A percentile compares a stretch with the other conserved stretches of the same genome.
Evolutionary conservation across 2,797 vertebrate species (phyloP).

Genomic region (Florisuga fusca): DNA sequence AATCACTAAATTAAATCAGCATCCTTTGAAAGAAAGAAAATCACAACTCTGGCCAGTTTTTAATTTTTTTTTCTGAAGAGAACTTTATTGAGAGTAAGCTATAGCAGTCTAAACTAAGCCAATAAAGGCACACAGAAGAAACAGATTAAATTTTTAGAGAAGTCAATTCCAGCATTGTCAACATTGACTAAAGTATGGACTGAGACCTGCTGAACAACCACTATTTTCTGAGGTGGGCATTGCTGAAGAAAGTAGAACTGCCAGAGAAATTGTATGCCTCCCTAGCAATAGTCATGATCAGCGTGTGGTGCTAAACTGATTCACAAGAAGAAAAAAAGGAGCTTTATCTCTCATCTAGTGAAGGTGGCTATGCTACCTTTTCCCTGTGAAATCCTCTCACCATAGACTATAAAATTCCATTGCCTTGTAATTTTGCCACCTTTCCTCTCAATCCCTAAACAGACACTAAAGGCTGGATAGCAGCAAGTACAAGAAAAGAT

Average conservation of each 20-base stretch:
- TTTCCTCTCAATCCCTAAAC: not conserved
- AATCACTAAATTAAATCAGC: not conserved
- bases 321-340: not conserved
- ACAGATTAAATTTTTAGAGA: not conserved
- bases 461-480: not conserved
- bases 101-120: not conserved
- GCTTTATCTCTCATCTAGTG: not conserved
- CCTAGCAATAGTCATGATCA: accelerated
- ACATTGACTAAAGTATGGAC: not conserved
- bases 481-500: not conserved
- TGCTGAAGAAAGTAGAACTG: not conserved
- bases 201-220: not conserved
- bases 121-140: not conserved
- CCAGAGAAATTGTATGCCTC: not conserved
- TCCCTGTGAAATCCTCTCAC: not conserved
- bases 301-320: not conserved
- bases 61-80: not conserved
- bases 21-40: not conserved
- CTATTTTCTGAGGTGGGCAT: not conserved
- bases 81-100: not conserved
- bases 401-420: not conserved
- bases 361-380: not conserved
- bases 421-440: not conserved
- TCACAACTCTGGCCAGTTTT: not conserved
- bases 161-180: not conserved